These are phyloP conservation scores for Gasteruption jaculator DNA, from an alignment of 2,888 invertebrate species.

Conservation along the genomic window DNA sequence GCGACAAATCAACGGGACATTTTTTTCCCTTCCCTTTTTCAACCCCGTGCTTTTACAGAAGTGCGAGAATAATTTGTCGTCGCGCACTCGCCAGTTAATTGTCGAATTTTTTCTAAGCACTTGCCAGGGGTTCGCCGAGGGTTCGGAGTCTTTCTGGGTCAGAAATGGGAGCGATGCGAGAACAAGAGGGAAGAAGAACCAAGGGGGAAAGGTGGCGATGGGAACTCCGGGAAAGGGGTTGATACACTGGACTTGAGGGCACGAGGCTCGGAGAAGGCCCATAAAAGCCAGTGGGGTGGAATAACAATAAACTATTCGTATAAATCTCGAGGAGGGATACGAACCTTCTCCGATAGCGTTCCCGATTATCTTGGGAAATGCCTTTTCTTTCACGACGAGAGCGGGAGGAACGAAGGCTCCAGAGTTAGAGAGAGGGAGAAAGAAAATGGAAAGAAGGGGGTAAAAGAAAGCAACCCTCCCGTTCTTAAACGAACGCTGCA, in stretches of 20 bases:
- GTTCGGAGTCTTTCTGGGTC: slow-evolving; percentile 1
- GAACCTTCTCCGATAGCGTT: slow-evolving; percentile 35
- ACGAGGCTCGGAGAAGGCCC: slow-evolving; percentile 35
- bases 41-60: no score
- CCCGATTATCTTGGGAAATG: slow-evolving; percentile 45
- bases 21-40: no score
- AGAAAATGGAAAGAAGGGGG: slow-evolving; percentile 12
- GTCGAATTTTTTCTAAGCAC: no score
- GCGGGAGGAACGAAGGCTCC: slow-evolving; percentile 18
- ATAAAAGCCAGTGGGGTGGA: slow-evolving; percentile 46
- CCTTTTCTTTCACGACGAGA: slow-evolving; percentile 36
- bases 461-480: not conserved
- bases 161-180: not conserved
- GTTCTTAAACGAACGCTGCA: slow-evolving; percentile 16
- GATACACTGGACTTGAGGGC: slow-evolving; percentile 10
- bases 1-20: no score
- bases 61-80: no score
- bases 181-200: slow-evolving; percentile 3
- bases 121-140: not conserved
- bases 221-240: slow-evolving; percentile 4
- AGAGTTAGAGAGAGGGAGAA: slow-evolving; percentile 15
- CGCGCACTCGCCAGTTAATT: no score
- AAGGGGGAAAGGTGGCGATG: not conserved
- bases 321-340: slow-evolving; percentile 42
- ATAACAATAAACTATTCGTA: slow-evolving; percentile 47